phyloP scores from a whole-genome alignment of 2,113 vertebrate genomes.

The Guaruba guarouba region DNA sequence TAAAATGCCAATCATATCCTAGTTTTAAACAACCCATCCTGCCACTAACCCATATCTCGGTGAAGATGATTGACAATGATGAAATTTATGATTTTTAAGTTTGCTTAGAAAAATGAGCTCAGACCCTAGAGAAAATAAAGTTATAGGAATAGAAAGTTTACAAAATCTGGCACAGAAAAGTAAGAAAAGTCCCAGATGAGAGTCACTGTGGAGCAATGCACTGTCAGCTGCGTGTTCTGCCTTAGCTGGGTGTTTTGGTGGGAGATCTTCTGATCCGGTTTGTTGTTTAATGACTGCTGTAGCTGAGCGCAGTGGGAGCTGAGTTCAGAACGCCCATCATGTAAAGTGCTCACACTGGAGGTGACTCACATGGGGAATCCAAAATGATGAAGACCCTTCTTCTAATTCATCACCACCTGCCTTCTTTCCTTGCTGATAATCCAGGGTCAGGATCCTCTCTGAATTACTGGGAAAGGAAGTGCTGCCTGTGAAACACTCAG shows the following conservation, averaged over 20 bases:
- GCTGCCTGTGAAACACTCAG: not conserved
- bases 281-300: not conserved
- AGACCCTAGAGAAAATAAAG: not conserved
- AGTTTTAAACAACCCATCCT: not conserved
- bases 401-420: not conserved
- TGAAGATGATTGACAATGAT: not conserved
- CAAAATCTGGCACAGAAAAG: not conserved
- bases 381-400: not conserved
- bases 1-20: not conserved
- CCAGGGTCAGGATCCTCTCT: not conserved
- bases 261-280: not conserved
- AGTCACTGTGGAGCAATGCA: not conserved
- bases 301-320: not conserved
- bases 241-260: not conserved
- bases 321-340: not conserved
- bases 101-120: not conserved
- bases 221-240: not conserved
- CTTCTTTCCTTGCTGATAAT: not conserved
- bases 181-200: not conserved
- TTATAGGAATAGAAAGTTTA: not conserved
- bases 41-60: fast-evolving
- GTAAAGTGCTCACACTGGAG: not conserved
- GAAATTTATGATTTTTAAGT: not conserved
- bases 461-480: not conserved
- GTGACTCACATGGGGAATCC: not conserved